Evolutionary conservation across 2,113 vertebrate species (phyloP).

Genomic region (Oriolus oriolus): DNA sequence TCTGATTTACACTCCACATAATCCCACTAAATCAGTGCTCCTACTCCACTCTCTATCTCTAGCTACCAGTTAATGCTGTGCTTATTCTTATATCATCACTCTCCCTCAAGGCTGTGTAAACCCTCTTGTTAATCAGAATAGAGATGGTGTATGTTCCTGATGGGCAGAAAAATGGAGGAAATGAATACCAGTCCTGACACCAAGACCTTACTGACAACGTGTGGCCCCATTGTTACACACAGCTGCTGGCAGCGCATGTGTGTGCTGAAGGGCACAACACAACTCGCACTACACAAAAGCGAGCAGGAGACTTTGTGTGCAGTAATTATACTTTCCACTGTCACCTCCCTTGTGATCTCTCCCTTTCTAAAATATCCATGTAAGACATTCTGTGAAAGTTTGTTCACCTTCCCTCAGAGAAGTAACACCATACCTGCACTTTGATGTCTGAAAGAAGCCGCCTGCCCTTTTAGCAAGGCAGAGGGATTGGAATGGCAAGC

Average conservation of each 20-base stretch:
- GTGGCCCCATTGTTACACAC: not conserved
- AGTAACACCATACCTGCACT: not conserved
- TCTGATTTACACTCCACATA: not conserved
- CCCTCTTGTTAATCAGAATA: not conserved
- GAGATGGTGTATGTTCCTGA: not conserved
- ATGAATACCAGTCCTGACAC: not conserved
- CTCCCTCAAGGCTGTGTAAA: not conserved
- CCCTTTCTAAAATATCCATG: not conserved
- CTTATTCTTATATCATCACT: not conserved
- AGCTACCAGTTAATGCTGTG: not conserved
- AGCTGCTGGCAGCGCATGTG: accelerated
- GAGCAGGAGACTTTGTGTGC: not conserved
- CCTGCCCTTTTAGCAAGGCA: not conserved
- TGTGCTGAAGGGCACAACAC: not conserved
- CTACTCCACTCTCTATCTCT: not conserved
- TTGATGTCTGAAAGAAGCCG: not conserved
- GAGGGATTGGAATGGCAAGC: not conserved
- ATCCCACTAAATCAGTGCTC: not conserved
- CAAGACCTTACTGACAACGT: not conserved
- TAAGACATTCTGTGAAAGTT: not conserved
- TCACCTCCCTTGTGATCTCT: not conserved
- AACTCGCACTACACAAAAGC: not conserved
- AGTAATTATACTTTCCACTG: not conserved
- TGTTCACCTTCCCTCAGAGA: not conserved
- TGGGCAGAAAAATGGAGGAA: not conserved